phyloP scores from a whole-genome alignment of 2,888 invertebrate species.

The Torymus tubicola region DNA sequence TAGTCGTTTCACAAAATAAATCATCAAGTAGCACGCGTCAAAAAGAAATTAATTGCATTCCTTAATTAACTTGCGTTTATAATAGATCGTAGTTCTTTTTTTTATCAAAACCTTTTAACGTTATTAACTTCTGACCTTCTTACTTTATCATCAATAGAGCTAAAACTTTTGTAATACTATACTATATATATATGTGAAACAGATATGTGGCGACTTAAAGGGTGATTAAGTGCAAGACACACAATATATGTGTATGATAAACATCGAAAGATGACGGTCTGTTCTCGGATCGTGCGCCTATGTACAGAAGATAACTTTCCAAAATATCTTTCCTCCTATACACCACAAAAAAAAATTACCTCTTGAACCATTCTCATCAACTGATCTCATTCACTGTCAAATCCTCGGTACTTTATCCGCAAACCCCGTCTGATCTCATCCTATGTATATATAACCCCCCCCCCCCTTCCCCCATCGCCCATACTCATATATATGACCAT shows the following conservation, averaged over 20 bases:
- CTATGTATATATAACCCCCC: constrained; percentile 44
- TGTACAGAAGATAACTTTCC: constrained; percentile 14
- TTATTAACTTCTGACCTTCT: background rate
- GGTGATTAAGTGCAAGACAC: no score
- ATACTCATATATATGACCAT: constrained; percentile 6
- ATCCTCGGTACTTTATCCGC: background rate
- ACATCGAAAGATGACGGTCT: constrained; percentile 33
- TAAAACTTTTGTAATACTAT: no score
- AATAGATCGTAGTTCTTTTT: no score
- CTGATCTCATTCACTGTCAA: constrained; percentile 5
- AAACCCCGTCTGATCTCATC: constrained; percentile 44
- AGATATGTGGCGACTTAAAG: no score
- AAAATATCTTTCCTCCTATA: background rate
- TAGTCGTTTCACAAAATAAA: no score
- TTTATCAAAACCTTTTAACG: background rate
- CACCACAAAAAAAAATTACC: background rate
- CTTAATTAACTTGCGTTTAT: no score
- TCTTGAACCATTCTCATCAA: background rate
- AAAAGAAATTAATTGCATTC: no score
- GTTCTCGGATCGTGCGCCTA: constrained; percentile 16
- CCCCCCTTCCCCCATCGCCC: no score
- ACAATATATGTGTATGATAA: background rate
- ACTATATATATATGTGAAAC: no score
- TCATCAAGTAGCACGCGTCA: no score
- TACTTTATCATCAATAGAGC: no score